phyloP scores from a whole-genome alignment of 30 jellyfish, hydroid and myxozoan species.

The Cassiopea xamachana region DNA sequence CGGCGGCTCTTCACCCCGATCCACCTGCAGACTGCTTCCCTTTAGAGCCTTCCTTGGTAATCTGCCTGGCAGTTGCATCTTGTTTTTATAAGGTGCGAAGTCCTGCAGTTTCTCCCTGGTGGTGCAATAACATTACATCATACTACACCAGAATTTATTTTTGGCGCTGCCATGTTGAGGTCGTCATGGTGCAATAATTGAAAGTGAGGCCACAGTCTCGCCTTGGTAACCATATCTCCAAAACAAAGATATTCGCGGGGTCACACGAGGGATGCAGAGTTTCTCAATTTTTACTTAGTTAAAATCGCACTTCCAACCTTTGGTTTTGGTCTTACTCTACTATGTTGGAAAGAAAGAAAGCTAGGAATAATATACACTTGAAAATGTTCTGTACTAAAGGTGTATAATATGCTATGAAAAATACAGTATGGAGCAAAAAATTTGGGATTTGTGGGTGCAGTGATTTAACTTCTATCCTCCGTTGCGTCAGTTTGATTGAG shows the following conservation, averaged over 20 bases:
- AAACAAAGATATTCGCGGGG: neutral
- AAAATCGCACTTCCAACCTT: too few relatives aligned
- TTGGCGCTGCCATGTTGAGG: neutral
- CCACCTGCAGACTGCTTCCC: neutral
- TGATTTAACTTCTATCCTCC: too few relatives aligned
- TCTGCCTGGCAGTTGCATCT: neutral
- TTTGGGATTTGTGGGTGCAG: too few relatives aligned
- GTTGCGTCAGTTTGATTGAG: too few relatives aligned
- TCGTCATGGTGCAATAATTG: conserved; percentile 13
- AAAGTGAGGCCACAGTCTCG: neutral
- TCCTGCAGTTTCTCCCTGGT: neutral
- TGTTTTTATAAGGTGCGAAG: neutral
- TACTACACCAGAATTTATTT: neutral
- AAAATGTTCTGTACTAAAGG: too few relatives aligned
- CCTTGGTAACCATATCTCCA: neutral
- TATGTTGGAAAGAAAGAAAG: too few relatives aligned
- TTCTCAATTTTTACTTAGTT: too few relatives aligned
- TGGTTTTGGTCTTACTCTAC: too few relatives aligned
- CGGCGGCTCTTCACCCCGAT: neutral
- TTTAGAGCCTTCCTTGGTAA: neutral
- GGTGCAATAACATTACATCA: conserved; percentile 39
- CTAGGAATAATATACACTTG: too few relatives aligned
- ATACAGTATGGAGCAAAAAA: too few relatives aligned
- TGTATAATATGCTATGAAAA: too few relatives aligned
- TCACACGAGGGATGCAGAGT: too few relatives aligned